These are phyloP conservation scores for Paralvinella palmiformis DNA, from an alignment of 1,140 invertebrate species.

Conservation along the genomic window DNA sequence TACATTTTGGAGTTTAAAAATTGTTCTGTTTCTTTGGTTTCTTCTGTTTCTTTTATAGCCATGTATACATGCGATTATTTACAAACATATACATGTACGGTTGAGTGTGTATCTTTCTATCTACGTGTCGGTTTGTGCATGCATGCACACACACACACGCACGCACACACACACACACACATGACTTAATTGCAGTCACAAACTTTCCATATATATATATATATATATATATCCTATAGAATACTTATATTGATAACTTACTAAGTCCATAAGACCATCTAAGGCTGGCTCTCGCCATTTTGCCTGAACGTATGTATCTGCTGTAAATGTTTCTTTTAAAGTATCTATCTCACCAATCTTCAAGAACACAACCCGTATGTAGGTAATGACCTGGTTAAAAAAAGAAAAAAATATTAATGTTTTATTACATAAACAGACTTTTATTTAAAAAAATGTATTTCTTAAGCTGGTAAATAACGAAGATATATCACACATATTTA, in stretches of 20 bases:
- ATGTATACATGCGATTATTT: background rate
- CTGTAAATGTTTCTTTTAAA: background rate
- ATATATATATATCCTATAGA: background rate
- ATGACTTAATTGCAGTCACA: background rate
- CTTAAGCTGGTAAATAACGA: too few relatives aligned
- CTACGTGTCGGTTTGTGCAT: background rate
- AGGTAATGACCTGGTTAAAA: background rate
- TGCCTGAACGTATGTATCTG: background rate
- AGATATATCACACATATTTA: too few relatives aligned
- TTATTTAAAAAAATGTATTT: too few relatives aligned
- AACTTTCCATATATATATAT: background rate
- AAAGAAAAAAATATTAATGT: too few relatives aligned
- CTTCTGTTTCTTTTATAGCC: too few relatives aligned
- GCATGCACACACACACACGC: background rate
- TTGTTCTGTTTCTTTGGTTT: background rate
- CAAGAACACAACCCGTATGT: background rate
- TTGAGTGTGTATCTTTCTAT: background rate
- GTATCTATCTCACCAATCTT: background rate
- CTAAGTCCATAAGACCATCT: background rate
- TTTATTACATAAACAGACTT: too few relatives aligned
- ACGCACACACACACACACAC: background rate
- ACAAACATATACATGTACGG: background rate
- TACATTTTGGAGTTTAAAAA: background rate
- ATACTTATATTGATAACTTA: background rate
- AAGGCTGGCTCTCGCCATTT: background rate